Conservation (phyloP, 2,888 invertebrate genomes). For the Atrina japonica region DNA sequence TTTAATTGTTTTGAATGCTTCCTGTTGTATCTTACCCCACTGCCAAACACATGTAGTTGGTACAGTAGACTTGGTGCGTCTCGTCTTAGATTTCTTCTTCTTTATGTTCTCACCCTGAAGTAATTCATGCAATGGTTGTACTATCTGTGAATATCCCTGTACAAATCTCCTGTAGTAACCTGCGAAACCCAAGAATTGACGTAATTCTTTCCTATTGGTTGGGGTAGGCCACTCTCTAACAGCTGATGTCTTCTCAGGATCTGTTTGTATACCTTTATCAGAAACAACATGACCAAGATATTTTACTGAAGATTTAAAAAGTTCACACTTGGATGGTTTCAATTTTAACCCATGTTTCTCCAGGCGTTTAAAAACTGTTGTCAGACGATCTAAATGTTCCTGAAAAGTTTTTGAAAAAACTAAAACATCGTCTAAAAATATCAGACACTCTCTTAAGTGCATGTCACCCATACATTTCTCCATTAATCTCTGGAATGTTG, state of each 20-base stretch:
- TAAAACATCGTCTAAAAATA: no score
- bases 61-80: no score
- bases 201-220: constrained; percentile 16
- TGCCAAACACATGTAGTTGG: no score
- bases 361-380: constrained; percentile 30
- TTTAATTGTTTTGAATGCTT: constrained; percentile 15
- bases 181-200: constrained; percentile 38
- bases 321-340: no score
- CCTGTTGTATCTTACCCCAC: not conserved
- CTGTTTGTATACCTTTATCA: constrained; percentile 32
- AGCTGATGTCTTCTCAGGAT: constrained; percentile 34
- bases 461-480: constrained; percentile 44
- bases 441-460: constrained; percentile 33
- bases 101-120: constrained; percentile 23
- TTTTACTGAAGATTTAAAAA: constrained; percentile 27
- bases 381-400: constrained; percentile 23
- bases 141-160: constrained; percentile 30
- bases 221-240: constrained; percentile 40
- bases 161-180: constrained; percentile 43
- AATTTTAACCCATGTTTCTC: constrained; percentile 29
- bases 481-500: constrained; percentile 59
- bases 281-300: constrained; percentile 44
- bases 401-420: constrained; percentile 38
- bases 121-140: constrained; percentile 30
- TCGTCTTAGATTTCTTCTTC: no score